phyloP scores from a whole-genome alignment of 2,888 invertebrate species.

The Cephus rjabovi region DNA sequence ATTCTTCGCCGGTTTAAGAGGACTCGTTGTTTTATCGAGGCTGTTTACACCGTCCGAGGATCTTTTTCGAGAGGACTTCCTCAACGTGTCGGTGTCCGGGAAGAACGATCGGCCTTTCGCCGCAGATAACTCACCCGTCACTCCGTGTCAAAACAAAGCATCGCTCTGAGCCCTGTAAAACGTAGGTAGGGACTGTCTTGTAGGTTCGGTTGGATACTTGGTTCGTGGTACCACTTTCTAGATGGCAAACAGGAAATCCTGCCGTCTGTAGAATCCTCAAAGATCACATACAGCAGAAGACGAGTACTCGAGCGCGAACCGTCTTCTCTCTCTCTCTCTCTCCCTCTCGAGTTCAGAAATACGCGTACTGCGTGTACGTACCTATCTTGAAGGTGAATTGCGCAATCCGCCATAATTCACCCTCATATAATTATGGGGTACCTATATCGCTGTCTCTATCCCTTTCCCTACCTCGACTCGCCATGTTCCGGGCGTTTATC shows the following conservation, averaged over 20 bases:
- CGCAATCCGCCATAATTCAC: conserved; percentile 50
- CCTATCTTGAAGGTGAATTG: background rate
- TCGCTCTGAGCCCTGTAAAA: conserved; percentile 21
- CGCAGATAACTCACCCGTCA: conserved; percentile 53
- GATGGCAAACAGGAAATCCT: background rate
- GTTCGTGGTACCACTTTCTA: background rate
- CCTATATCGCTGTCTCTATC: conserved; percentile 21
- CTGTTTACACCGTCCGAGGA: conserved; percentile 56
- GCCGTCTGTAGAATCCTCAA: background rate
- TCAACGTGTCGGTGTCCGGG: conserved; percentile 46
- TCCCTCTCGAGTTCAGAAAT: background rate
- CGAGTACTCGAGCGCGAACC: background rate
- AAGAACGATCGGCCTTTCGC: conserved; percentile 51
- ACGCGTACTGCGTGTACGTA: background rate
- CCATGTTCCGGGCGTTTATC: conserved; percentile 34
- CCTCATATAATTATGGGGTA: conserved; percentile 55
- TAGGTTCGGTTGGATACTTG: background rate
- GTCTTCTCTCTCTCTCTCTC: background rate
- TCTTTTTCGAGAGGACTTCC: conserved; percentile 53
- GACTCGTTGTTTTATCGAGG: conserved; percentile 50
- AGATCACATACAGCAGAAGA: background rate
- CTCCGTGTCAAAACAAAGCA: conserved; percentile 52
- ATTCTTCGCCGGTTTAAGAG: conserved; percentile 52
- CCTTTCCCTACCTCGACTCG: conserved; percentile 8
- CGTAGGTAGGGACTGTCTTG: background rate